Evolutionary conservation across 2,888 invertebrate species (phyloP).

Genomic region (Idaea straminata): DNA sequence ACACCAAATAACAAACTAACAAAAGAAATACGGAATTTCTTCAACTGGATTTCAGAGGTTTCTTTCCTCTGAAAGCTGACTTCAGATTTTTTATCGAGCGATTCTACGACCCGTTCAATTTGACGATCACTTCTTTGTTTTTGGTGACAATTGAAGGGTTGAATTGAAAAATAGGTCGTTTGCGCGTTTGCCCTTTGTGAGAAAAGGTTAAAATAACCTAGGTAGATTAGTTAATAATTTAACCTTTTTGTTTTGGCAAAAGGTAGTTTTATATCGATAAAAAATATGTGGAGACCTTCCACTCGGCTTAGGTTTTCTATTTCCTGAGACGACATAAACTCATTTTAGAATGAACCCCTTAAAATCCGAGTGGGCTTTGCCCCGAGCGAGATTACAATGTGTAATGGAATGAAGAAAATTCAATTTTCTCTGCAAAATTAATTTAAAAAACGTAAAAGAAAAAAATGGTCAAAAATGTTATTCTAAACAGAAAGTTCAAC

Average conservation of each 20-base stretch:
- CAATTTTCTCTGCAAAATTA: not conserved
- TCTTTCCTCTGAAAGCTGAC: not conserved
- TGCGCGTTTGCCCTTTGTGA: no score
- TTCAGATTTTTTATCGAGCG: not conserved
- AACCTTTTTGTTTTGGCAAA: no score
- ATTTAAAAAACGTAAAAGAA: not conserved
- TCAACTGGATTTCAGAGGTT: not conserved
- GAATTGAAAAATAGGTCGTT: no score
- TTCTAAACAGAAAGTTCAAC: not conserved
- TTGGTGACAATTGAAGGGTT: no score
- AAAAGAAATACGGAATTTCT: constrained; percentile 1
- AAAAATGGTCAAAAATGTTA: not conserved
- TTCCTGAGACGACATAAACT: not conserved
- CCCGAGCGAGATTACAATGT: not conserved
- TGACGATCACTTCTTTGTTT: no score
- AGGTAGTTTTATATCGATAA: no score
- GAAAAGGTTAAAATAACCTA: no score
- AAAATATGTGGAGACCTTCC: no score
- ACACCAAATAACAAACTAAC: not conserved
- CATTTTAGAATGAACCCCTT: not conserved
- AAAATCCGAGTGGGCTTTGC: not conserved
- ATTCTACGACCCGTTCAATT: not conserved
- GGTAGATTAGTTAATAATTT: no score
- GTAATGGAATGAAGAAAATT: not conserved
- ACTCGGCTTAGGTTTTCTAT: not conserved